Conservation (phyloP, 2,797 vertebrate species). For the Lycodopsis pacificus region DNA sequence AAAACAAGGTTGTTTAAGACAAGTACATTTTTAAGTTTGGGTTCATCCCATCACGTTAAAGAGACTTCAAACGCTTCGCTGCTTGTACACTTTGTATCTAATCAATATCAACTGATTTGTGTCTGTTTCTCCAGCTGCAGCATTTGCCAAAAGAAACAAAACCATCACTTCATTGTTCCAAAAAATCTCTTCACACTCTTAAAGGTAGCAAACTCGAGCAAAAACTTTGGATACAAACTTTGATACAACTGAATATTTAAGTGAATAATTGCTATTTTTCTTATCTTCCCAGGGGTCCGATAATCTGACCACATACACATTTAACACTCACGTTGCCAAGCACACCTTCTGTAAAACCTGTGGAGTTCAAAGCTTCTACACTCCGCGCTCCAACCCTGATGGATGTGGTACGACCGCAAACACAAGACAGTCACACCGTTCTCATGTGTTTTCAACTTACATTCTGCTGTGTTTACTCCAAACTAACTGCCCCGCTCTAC, state of each 20-base stretch:
- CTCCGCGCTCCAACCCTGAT: constrained; percentile 93
- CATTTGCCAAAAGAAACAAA: constrained; percentile 97
- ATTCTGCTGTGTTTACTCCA: constrained; percentile 31
- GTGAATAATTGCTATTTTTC: background rate
- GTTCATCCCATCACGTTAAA: background rate
- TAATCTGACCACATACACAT: constrained; percentile 92
- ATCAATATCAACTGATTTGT: background rate
- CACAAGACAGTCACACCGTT: constrained; percentile 5
- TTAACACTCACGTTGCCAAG: constrained; percentile 92
- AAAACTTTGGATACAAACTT: background rate
- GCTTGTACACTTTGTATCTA: background rate
- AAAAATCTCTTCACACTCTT: constrained; percentile 90
- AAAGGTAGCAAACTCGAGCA: constrained; percentile 82
- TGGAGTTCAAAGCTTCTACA: constrained; percentile 98
- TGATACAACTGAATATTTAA: background rate
- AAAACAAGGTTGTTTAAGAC: background rate
- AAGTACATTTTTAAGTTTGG: background rate
- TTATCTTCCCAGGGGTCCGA: constrained; percentile 86
- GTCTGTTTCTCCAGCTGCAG: constrained; percentile 87
- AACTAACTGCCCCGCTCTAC: constrained; percentile 3
- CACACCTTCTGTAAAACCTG: constrained; percentile 97
- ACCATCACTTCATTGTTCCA: constrained; percentile 95
- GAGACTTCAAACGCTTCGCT: background rate
- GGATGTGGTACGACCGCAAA: constrained; percentile 87
- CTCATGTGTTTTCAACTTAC: constrained; percentile 35